Evolutionary conservation across 1,140 invertebrate genomes (phyloP).

Genomic region (Adoxophyes honmai): DNA sequence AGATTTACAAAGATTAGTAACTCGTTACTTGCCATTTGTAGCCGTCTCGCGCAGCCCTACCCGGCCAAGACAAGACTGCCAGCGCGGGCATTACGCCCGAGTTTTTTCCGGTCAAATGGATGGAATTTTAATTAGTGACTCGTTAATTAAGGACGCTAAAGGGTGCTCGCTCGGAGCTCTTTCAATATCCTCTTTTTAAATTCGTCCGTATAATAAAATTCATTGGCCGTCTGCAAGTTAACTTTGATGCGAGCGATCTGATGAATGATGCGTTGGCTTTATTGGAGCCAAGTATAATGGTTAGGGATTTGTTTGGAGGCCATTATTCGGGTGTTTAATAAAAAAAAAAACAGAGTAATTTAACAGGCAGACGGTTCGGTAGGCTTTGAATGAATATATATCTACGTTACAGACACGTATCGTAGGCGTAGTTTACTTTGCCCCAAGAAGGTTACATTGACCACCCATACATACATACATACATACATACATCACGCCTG

Average conservation of each 20-base stretch:
- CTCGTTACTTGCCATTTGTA: neutral
- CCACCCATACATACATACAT: no score
- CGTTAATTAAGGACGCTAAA: constrained; percentile 59
- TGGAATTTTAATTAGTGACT: constrained; percentile 66
- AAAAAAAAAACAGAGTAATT: no score
- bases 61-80: constrained; percentile 5
- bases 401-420: no score
- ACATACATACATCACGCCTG: no score
- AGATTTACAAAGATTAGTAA: neutral
- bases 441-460: no score
- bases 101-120: constrained; percentile 58
- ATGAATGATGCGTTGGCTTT: no score
- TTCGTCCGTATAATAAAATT: constrained; percentile 9
- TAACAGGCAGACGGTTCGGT: no score
- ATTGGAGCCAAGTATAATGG: no score
- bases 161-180: constrained; percentile 30
- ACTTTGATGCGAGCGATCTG: neutral
- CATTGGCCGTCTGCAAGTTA: constrained; percentile 1
- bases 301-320: no score
- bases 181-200: constrained; percentile 7
- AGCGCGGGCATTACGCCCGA: constrained; percentile 1
- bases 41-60: neutral
- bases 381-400: no score
- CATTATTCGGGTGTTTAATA: no score
- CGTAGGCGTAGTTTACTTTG: no score